Base-by-base conservation (phyloP, 2,797 vertebrate genomes). In the Benthosema pterotum region DNA sequence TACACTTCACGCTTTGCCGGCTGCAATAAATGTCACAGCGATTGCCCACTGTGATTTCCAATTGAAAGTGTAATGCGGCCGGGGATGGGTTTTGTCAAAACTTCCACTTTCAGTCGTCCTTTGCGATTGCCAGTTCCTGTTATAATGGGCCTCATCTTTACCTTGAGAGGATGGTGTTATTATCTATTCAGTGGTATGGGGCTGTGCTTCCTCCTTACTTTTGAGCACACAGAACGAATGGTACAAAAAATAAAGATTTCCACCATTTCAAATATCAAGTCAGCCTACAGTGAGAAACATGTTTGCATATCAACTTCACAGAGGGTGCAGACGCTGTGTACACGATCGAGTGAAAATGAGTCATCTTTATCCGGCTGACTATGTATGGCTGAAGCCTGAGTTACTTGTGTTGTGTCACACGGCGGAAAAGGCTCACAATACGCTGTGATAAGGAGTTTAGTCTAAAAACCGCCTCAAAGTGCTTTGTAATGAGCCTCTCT, bases 131-230 rank as follows among this genome's bases (percentile, higher is more conserved):
- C 70, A 69, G 79, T 85, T 85, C 79, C 81, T 63, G 83, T 84
- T 85, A 32, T 32, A 32, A 5, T 9, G 77, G 77, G 72, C 72
- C 65, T 57, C 76, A 89, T 91, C 82, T 87, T 68, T 88, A 72
- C 83, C 86, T 80, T n/a, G 85, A 88, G 89, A 84, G 85, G 83
- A 83, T 1, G 83, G 83, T 1, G 60, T 65, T 11, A 38, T 38
- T 38, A 93, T 93, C 57, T 89, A 93, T 92, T 77, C 46, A 77
- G 62, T 63, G 22, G 22, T 4, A 4, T 2, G 22, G 3, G 22
- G 77, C 45, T 57, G 53, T 70, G 76, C 8, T 79, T 80, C 74
- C 63, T 28, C 57, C 61, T 32, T 62, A 51, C 82, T 84, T 84
- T 84, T 77, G 82, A 88, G 83, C 83, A 79, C 82, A 67, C 75